These are phyloP conservation scores for Apoda limacodes DNA, from an alignment of 2,888 invertebrate genomes.

Conservation along the genomic window DNA sequence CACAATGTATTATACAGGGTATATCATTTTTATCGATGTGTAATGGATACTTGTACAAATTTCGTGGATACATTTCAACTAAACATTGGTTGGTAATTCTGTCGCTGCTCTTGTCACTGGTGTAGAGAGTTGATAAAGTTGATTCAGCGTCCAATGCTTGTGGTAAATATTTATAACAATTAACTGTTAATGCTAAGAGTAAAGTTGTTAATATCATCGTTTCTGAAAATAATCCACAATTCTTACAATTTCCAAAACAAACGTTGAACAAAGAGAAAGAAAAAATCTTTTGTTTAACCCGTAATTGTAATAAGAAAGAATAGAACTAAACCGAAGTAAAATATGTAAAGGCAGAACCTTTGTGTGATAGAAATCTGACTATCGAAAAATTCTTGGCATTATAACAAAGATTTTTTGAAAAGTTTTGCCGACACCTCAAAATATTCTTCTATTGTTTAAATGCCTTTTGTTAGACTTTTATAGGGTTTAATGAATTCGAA, in stretches of 20 bases:
- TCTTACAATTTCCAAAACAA: no score
- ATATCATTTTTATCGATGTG: constrained; percentile 53
- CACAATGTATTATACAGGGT: constrained; percentile 59
- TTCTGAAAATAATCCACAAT: no score
- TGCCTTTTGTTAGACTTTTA: background rate
- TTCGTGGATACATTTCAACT: constrained; percentile 55
- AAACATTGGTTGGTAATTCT: constrained; percentile 46
- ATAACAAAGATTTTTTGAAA: constrained; percentile 18
- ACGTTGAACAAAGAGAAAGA: no score
- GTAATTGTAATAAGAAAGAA: background rate
- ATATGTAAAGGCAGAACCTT: no score
- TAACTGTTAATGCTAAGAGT: constrained; percentile 30
- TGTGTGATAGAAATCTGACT: no score
- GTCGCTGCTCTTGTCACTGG: constrained; percentile 51
- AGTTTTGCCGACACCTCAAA: constrained; percentile 15
- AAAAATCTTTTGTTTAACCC: no score
- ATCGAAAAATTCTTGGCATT: no score
- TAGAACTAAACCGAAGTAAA: no score
- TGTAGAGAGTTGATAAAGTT: constrained; percentile 50
- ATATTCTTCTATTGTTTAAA: constrained; percentile 8
- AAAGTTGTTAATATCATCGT: constrained; percentile 28
- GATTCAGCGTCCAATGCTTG: constrained; percentile 48
- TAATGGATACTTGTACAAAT: constrained; percentile 51
- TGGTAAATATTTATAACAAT: constrained; percentile 41
- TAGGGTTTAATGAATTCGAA: no score